Evolutionary conservation across 92 coral and sea anemone species (phyloP).

Genomic region (Diadumene lineata): DNA sequence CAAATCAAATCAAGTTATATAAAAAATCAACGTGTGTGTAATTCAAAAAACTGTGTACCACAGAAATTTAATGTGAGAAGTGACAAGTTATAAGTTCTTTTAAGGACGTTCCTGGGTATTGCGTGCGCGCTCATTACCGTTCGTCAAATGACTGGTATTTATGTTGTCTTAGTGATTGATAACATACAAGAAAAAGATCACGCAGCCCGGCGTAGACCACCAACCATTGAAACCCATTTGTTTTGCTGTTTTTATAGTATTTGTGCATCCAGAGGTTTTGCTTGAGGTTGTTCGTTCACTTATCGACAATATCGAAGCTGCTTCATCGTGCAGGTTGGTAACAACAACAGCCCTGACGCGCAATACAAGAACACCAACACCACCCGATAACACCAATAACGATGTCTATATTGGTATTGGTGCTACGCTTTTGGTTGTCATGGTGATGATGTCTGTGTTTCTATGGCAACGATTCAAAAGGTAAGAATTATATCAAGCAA

Average conservation of each 20-base stretch:
- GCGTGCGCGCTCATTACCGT: no score
- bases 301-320: neutral
- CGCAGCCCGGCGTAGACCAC: no score
- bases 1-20: no score
- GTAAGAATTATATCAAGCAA: neutral
- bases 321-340: neutral
- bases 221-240: neutral
- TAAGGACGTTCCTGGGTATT: no score
- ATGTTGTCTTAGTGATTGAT: no score
- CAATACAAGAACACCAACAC: conserved; percentile 1
- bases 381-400: neutral
- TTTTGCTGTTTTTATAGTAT: neutral
- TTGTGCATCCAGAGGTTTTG: neutral
- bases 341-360: neutral
- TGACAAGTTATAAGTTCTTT: no score
- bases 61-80: no score
- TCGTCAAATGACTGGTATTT: no score
- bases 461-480: conserved; percentile 12
- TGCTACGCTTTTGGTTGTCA: neutral
- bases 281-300: neutral
- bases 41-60: no score
- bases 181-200: no score
- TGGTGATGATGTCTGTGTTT: neutral
- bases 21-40: no score
- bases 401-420: neutral